Evolutionary conservation across 1,140 invertebrate species (phyloP), one percentile per base, ranked within the genome.

Genomic region (Atta colombica): DNA sequence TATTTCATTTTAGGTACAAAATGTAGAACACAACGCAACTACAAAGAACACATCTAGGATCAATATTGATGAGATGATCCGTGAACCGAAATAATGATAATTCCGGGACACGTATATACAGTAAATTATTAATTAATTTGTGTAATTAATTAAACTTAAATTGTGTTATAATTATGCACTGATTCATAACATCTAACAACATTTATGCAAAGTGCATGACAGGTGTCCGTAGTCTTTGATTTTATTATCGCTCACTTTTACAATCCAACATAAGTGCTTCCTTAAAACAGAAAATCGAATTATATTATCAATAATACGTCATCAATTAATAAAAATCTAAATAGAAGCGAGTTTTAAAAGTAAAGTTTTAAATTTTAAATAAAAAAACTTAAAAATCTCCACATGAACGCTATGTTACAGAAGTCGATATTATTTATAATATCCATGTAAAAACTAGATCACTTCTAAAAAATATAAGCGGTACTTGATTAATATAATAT

Each of bases 371-470:
- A 69, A 35, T 55, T 61, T 35, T 49, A 65, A 51, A 7, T 78
- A 65, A 31, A 75, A 51, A 71, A 80, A 68, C 39, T 16, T 68
- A 1, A 12, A 18, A 65, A 39, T 8, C 21, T 18, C 5, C n/a
- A n/a, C 18, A 35, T 14, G 10, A n/a, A 58, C 4, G 14, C 28
- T 58, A 35, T 81, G 6, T 58, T 55, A 71, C 49, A 71, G 12
- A 77, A 81, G 21, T 71, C 5, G 49, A 28, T 31, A n/a, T 45
- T 77, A 66, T 49, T 66, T n/a, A 21, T 51, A 51, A 25, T 78
- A 21, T 31, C 5, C 77, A 28, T 81, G 71, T 71, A 28, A 72
- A 49, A 81, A 71, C 63, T 55, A 82, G 25, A 16, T 74, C 68
- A 49, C 39, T 31, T 60, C 53, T 74, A 74, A 16, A 80, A 55